Percentiles rank a stretch among this genome's conserved stretches.
phyloP scores from a whole-genome alignment of 2,888 invertebrate species.

The Cecidostiba fungosa region DNA sequence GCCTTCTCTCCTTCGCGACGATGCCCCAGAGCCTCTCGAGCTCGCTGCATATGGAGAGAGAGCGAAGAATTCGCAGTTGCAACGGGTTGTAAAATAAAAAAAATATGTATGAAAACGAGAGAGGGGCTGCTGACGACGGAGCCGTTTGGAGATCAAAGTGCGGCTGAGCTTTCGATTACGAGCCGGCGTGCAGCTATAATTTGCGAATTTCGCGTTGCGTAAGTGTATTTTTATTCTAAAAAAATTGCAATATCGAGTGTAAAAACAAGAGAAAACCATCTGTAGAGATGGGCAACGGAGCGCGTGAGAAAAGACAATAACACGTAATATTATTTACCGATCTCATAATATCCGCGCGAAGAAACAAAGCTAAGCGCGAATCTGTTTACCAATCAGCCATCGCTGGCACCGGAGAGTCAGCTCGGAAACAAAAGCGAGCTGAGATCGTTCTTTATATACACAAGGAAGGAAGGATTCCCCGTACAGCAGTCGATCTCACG shows the following conservation, averaged over 20 bases:
- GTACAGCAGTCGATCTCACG: conserved; percentile 67
- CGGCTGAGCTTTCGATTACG: conserved; percentile 39
- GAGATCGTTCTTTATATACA: conserved; percentile 19
- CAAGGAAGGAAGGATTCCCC: conserved; percentile 63
- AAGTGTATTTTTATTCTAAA: neutral
- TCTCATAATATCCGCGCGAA: neutral
- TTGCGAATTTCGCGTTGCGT: neutral
- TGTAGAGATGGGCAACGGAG: neutral
- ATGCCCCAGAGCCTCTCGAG: conserved; percentile 31
- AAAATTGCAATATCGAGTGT: too few relatives aligned
- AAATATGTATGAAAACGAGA: neutral
- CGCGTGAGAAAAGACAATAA: conserved; percentile 1
- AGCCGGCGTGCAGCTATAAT: neutral
- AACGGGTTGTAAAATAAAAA: neutral
- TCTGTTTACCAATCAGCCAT: conserved; percentile 41
- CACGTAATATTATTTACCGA: neutral
- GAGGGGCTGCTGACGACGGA: conserved; percentile 12
- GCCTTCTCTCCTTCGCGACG: neutral
- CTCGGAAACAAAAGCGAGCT: conserved; percentile 61
- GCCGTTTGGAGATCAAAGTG: conserved; percentile 59
- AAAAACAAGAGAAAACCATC: too few relatives aligned
- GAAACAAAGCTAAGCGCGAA: conserved; percentile 55
- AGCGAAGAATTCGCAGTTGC: conserved; percentile 32
- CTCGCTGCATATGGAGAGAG: neutral
- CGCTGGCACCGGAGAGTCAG: conserved; percentile 20